These are phyloP conservation scores for Mythimna ferrago DNA, from an alignment of 2,888 invertebrate species.

Conservation along the genomic window DNA sequence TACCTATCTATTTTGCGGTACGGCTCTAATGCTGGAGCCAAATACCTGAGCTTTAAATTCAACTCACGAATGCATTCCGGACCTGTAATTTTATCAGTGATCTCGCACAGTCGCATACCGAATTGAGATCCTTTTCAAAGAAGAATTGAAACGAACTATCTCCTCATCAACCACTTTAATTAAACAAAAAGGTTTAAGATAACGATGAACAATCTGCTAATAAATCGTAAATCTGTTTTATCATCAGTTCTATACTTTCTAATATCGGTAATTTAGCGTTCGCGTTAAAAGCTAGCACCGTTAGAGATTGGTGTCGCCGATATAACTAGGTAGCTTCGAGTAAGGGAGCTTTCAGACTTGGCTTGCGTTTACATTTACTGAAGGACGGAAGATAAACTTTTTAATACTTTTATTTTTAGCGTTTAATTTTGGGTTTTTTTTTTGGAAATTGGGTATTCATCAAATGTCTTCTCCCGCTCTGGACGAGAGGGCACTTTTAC, in stretches of 20 bases:
- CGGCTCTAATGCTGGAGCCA: neutral
- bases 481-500: no score
- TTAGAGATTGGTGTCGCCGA: conserved; percentile 58
- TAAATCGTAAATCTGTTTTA: conserved; percentile 59
- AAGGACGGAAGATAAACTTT: neutral
- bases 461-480: no score
- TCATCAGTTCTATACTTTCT: conserved; percentile 56
- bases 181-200: conserved; percentile 36
- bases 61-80: conserved; percentile 29
- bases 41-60: conserved; percentile 33
- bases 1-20: neutral
- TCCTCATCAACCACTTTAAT: conserved; percentile 31
- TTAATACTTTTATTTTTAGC: neutral
- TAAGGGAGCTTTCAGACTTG: conserved; percentile 37
- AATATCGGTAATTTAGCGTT: conserved; percentile 52
- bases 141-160: conserved; percentile 15
- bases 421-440: neutral
- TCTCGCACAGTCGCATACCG: conserved; percentile 52
- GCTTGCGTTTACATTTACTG: neutral
- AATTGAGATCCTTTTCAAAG: conserved; percentile 43
- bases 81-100: conserved; percentile 38
- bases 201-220: conserved; percentile 30
- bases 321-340: conserved; percentile 35
- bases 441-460: no score
- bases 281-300: conserved; percentile 59